Evolutionary conservation across 2,888 invertebrate species (phyloP), one percentile per base, ranked within the genome.

Genomic region (Lissonota sp.): DNA sequence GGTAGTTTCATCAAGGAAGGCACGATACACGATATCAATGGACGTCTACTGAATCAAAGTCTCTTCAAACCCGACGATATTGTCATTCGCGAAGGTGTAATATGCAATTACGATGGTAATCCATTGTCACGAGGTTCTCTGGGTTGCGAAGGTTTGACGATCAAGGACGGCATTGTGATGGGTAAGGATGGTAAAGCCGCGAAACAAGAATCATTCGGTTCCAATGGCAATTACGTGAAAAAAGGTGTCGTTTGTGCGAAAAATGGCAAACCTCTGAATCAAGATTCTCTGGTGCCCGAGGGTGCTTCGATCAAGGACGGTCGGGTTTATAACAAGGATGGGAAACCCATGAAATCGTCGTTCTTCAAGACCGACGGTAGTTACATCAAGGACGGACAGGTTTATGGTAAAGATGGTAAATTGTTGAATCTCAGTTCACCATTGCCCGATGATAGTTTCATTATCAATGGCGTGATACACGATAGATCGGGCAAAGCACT

Each of bases 331-430:
- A 87, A 85, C 14, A 90, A 87, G 69, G 92, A 92, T n/a, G 89
- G 89, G 0, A 92, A 92, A 72, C 87, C 86, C 0, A 74, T 92
- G 51, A 92, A 92, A 70, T 86, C 86, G 0, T 83, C 88, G 0
- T 90, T 90, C 84, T 92, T 91, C 83, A 91, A 87, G 64, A 87
- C 89, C 1, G 92, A 92, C n/a, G 92, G 92, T 4, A 91, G 91
- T 79, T 91, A 87, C 57, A 80, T 92, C 1, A 91, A 88, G 75
- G 92, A 92, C 14, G 92, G 92, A 8, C 80, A 87, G 0, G 80
- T 92, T 26, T 89, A 90, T 53, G 92, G 92, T 0, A 88, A 85
- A 66, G 91, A 92, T 64, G 88, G 88, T 0, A 91, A 88, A 79
- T 89, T 80, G 0, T 70, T 92, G 55, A 88, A 90, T 70, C 83